These are phyloP conservation scores for Thamnaconus septentrionalis DNA, from an alignment of 2,113 vertebrate genomes.

Conservation along the genomic window DNA sequence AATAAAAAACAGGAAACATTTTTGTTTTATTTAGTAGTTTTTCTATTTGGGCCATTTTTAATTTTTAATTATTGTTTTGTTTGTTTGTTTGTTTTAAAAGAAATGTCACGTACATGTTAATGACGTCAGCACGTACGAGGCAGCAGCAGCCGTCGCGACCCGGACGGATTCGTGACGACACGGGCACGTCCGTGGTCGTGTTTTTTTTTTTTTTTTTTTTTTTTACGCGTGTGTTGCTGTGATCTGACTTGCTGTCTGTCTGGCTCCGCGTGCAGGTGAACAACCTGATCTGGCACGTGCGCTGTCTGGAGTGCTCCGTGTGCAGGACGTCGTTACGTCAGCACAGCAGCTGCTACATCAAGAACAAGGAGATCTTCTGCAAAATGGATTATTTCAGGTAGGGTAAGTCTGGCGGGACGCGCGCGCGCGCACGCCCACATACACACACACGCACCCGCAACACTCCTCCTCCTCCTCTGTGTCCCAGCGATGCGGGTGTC, in stretches of 20 bases:
- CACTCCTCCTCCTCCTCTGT: neutral
- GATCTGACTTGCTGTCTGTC: neutral
- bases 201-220: too few relatives aligned
- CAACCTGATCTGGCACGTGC: slow-evolving; percentile 97
- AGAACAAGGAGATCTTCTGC: slow-evolving; percentile 99
- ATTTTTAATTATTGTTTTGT: too few relatives aligned
- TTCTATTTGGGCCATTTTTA: too few relatives aligned
- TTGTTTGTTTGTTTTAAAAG: too few relatives aligned
- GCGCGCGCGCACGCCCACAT: slow-evolving; percentile 4
- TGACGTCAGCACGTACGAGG: too few relatives aligned
- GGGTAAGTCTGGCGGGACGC: slow-evolving; percentile 73
- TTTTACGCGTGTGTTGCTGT: too few relatives aligned
- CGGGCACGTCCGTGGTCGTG: too few relatives aligned
- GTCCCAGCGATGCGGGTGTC: slow-evolving; percentile 48
- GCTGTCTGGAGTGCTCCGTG: slow-evolving; percentile 95
- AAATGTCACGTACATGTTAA: too few relatives aligned
- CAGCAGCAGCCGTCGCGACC: too few relatives aligned
- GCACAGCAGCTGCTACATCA: slow-evolving; percentile 99
- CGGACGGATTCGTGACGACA: too few relatives aligned
- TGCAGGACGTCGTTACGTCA: slow-evolving; percentile 93
- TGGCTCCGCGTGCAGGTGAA: slow-evolving; percentile 83
- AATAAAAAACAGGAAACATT: too few relatives aligned
- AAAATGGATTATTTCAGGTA: slow-evolving; percentile 99
- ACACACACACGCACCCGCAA: slow-evolving; percentile 3
- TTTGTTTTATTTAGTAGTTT: too few relatives aligned